Percentiles rank a stretch among this genome's conserved stretches.
Evolutionary conservation across 2,888 invertebrate species (phyloP).

Genomic region (Volucella bombylans): DNA sequence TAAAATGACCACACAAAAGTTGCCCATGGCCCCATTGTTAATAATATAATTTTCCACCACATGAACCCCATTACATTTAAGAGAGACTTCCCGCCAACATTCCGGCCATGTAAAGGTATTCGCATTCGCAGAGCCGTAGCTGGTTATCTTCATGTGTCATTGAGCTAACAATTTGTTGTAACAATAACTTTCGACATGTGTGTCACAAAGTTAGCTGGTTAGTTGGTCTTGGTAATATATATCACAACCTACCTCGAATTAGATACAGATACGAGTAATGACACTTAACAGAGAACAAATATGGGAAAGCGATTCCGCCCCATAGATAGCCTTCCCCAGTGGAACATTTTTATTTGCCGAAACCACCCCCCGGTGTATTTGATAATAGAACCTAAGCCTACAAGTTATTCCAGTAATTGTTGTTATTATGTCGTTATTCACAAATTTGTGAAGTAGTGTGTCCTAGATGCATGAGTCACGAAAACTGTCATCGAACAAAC

Average conservation of each 20-base stretch:
- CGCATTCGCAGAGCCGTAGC: neutral
- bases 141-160: conserved; percentile 38
- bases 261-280: conserved; percentile 1
- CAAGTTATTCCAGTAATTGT: conserved; percentile 37
- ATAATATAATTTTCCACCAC: conserved; percentile 26
- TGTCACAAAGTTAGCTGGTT: neutral
- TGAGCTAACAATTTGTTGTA: conserved; percentile 30
- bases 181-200: conserved; percentile 31
- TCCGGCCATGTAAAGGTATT: too few relatives aligned
- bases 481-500: conserved; percentile 41
- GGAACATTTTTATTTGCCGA: neutral
- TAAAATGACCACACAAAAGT: neutral
- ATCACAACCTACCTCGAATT: neutral
- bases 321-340: neutral
- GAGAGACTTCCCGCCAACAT: too few relatives aligned
- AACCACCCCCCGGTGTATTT: neutral
- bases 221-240: neutral
- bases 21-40: conserved; percentile 18
- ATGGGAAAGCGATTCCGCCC: conserved; percentile 20
- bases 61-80: neutral
- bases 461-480: conserved; percentile 44
- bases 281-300: conserved; percentile 13
- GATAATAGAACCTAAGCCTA: neutral
- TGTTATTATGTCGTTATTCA: conserved; percentile 40
- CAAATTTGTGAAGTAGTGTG: conserved; percentile 20